Evolutionary conservation across 1,140 invertebrate species (phyloP).

Genomic region (Drosophila triauraria): DNA sequence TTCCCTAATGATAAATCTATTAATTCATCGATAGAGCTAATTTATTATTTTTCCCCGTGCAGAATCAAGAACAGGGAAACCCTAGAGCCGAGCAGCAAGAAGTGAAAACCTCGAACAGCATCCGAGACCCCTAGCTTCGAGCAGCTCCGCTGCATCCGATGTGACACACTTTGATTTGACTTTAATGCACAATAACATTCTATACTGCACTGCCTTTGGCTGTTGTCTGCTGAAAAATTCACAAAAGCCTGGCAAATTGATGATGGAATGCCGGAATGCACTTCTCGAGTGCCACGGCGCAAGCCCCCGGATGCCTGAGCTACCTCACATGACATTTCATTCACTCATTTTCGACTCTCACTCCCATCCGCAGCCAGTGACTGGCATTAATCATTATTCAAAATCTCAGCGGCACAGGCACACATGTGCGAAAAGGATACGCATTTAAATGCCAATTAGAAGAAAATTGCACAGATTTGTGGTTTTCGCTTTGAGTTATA

Average conservation of each 20-base stretch:
- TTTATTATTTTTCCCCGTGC: not conserved
- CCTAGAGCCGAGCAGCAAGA: constrained; percentile 5
- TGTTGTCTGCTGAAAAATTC: constrained; percentile 55
- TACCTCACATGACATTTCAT: constrained; percentile 7
- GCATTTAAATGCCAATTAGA: constrained; percentile 68
- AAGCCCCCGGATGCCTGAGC: constrained; percentile 42
- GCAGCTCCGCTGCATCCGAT: constrained; percentile 16
- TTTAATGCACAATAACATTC: constrained; percentile 80
- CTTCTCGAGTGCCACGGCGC: constrained; percentile 39
- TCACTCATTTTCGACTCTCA: not conserved
- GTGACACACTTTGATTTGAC: constrained; percentile 75
- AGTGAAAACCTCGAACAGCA: constrained; percentile 33
- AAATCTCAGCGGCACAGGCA: constrained; percentile 43
- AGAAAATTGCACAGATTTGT: constrained; percentile 43
- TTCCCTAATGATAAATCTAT: not conserved
- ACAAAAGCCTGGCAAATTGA: constrained; percentile 67
- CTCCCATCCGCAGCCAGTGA: not conserved
- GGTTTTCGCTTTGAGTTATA: constrained; percentile 48
- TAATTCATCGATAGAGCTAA: too few relatives aligned
- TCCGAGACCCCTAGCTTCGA: constrained; percentile 8
- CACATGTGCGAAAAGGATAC: constrained; percentile 36
- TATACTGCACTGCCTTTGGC: constrained; percentile 52
- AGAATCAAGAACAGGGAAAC: not conserved
- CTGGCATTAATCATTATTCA: constrained; percentile 62
- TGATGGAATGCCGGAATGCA: constrained; percentile 65